phyloP scores from a whole-genome alignment of 1,140 invertebrate species.

The Harpegnathos saltator region DNA sequence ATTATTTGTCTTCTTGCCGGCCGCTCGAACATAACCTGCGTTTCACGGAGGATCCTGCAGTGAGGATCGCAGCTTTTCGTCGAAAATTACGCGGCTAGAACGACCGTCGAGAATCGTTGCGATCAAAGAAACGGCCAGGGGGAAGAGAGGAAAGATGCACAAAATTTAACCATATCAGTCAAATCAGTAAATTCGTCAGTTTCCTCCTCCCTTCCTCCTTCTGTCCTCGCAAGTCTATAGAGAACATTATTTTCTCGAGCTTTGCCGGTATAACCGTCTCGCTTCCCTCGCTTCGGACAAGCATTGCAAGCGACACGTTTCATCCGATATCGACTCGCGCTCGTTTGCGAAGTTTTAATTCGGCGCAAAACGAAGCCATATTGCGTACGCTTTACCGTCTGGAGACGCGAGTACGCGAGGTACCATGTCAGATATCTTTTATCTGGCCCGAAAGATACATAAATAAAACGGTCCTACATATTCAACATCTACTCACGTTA shows the following conservation, averaged over 20 bases:
- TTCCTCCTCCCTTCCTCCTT: too few relatives aligned
- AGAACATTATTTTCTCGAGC: background rate
- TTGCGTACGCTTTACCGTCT: too few relatives aligned
- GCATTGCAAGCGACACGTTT: too few relatives aligned
- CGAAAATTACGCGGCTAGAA: conserved; percentile 26
- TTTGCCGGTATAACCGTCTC: background rate
- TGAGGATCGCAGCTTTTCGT: background rate
- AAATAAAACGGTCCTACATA: too few relatives aligned
- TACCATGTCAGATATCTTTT: too few relatives aligned
- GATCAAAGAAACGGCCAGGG: background rate
- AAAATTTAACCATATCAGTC: conserved; percentile 30
- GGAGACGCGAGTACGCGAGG: too few relatives aligned
- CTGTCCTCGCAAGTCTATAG: background rate
- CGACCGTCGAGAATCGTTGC: background rate
- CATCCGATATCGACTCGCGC: too few relatives aligned
- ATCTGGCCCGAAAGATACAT: too few relatives aligned
- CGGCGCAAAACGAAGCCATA: too few relatives aligned
- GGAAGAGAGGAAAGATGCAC: too few relatives aligned
- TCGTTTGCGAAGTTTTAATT: too few relatives aligned
- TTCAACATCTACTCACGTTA: too few relatives aligned
- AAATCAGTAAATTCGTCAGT: background rate
- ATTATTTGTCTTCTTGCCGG: conserved; percentile 5
- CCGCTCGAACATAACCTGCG: background rate
- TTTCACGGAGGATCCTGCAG: background rate
- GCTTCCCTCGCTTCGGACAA: background rate